phyloP scores from a whole-genome alignment of 1,140 invertebrate species.

The Cyrtorhinus lividipennis region DNA sequence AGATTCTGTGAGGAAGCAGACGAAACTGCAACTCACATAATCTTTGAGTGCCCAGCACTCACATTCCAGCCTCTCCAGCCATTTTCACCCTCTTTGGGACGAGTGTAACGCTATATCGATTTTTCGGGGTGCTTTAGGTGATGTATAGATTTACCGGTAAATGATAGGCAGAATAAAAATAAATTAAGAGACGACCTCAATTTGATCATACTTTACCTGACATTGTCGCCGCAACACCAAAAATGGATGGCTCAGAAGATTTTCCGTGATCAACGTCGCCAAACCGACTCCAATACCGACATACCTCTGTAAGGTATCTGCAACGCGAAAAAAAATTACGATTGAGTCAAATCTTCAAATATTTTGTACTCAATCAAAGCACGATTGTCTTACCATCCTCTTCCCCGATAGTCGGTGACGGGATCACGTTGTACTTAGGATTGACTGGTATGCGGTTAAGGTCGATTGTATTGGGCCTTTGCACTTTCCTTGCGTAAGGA shows the following conservation, averaged over 20 bases:
- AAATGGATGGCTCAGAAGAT: constrained; percentile 84
- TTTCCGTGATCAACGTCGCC: constrained; percentile 67
- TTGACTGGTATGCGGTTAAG: neutral
- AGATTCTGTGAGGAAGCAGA: too few relatives aligned
- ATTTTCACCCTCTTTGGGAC: too few relatives aligned
- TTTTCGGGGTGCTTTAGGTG: too few relatives aligned
- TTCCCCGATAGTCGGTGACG: neutral
- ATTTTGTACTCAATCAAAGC: neutral
- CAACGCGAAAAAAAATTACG: constrained; percentile 14
- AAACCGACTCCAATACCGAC: constrained; percentile 55
- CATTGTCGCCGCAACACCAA: constrained; percentile 81
- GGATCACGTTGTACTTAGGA: neutral
- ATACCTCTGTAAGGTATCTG: constrained; percentile 36
- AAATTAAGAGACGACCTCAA: too few relatives aligned
- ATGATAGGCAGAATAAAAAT: too few relatives aligned
- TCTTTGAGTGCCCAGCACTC: too few relatives aligned
- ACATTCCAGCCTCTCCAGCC: too few relatives aligned
- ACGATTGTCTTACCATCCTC: too few relatives aligned
- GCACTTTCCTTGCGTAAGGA: neutral
- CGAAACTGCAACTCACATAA: too few relatives aligned
- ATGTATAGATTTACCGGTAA: too few relatives aligned
- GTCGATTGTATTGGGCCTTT: constrained; percentile 16
- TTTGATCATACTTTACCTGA: constrained; percentile 56
- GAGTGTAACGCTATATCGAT: too few relatives aligned
- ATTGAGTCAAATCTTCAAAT: neutral